Evolutionary conservation across 2,888 invertebrate species (phyloP).

Genomic region (Philaethria dido): DNA sequence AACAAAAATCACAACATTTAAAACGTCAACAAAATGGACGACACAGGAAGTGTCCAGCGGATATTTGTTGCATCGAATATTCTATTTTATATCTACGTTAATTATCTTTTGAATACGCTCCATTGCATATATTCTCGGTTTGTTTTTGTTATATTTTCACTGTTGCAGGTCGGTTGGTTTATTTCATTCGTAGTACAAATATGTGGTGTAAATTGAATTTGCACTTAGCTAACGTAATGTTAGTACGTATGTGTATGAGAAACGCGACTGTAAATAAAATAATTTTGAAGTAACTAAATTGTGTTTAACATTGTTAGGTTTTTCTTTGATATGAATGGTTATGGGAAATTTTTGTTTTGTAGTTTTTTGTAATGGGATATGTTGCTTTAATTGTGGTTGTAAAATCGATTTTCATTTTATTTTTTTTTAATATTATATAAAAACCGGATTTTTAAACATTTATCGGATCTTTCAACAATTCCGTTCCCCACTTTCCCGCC

Average conservation of each 20-base stretch:
- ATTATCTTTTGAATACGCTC: conserved; percentile 65
- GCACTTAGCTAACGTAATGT: conserved; percentile 22
- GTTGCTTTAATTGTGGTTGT: no score
- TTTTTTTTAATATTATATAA: no score
- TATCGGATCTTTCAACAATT: no score
- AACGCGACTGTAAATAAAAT: background rate
- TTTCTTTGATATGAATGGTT: no score
- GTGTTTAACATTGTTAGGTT: background rate
- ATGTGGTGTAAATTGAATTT: conserved; percentile 38
- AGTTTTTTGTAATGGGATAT: no score
- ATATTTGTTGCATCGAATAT: conserved; percentile 74
- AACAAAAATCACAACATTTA: conserved; percentile 50
- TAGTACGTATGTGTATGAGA: background rate
- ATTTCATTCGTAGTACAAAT: conserved; percentile 34
- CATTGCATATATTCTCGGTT: conserved; percentile 55
- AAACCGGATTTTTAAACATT: no score
- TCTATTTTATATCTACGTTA: conserved; percentile 78
- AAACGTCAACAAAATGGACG: conserved; percentile 65
- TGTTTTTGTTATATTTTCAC: conserved; percentile 9
- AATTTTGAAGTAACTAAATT: conserved; percentile 1
- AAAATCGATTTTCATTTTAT: no score
- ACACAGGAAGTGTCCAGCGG: conserved; percentile 56
- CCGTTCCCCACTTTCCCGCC: no score
- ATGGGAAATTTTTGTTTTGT: no score
- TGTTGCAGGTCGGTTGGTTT: conserved; percentile 25